These are phyloP conservation scores for Pristionchus mayeri DNA, from an alignment of 2,888 invertebrate genomes.

Conservation along the genomic window DNA sequence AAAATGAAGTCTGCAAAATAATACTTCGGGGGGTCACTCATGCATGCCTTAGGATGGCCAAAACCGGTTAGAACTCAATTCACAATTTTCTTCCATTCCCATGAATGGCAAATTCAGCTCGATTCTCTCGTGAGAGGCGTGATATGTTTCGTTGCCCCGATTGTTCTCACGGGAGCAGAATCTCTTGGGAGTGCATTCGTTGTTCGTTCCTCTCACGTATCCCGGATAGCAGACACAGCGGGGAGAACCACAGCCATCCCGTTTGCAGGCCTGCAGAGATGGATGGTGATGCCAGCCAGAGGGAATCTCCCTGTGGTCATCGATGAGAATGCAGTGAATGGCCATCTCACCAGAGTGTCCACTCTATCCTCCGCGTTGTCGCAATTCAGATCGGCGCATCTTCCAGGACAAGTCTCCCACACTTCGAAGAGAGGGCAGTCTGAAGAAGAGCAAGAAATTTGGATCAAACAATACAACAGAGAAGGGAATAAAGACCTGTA, in stretches of 20 bases:
- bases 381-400: background rate
- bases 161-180: conserved; percentile 32
- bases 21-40: too few relatives aligned
- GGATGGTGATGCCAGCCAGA: background rate
- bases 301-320: too few relatives aligned
- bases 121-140: too few relatives aligned
- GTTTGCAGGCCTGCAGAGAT: background rate
- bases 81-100: too few relatives aligned
- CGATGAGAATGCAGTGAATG: too few relatives aligned
- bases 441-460: background rate
- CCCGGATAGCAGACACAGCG: conserved; percentile 36
- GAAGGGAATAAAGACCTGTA: too few relatives aligned
- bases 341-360: background rate
- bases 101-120: too few relatives aligned
- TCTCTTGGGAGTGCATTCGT: conserved; percentile 33
- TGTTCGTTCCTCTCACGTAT: background rate
- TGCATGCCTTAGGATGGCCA: too few relatives aligned
- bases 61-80: too few relatives aligned
- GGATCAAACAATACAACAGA: too few relatives aligned
- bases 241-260: background rate
- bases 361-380: background rate
- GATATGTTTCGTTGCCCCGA: too few relatives aligned
- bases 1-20: too few relatives aligned
- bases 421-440: conserved; percentile 44
- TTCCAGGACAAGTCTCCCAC: conserved; percentile 16